These are phyloP conservation scores for Stichodactyla mertensii DNA, from an alignment of 64 coral and sea anemone species.

Conservation along the genomic window DNA sequence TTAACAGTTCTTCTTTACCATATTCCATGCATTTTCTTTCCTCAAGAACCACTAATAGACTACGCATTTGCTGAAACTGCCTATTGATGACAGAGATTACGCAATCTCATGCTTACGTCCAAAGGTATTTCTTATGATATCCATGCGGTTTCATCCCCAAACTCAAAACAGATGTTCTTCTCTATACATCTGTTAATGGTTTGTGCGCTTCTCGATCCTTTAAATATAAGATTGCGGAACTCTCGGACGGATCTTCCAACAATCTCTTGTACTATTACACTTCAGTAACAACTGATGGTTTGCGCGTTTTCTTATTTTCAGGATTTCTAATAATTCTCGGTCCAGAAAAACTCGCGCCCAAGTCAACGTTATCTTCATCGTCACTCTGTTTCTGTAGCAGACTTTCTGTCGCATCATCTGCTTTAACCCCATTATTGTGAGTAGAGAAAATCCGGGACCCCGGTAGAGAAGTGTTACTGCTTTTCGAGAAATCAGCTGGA, in stretches of 20 bases:
- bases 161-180: not conserved
- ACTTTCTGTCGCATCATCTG: not conserved
- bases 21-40: too few species aligned
- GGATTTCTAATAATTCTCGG: not conserved
- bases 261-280: not conserved
- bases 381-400: not conserved
- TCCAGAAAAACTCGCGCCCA: not conserved
- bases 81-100: too few species aligned
- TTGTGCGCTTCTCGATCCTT: not conserved
- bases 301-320: not conserved
- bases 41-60: too few species aligned
- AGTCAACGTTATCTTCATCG: not conserved
- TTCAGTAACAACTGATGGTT: not conserved
- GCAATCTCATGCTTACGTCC: too few species aligned
- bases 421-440: not conserved
- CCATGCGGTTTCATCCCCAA: not conserved
- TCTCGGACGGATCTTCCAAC: not conserved
- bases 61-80: too few species aligned
- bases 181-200: not conserved
- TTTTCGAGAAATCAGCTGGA: constrained; percentile 15
- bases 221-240: not conserved
- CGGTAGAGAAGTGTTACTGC: constrained; percentile 13
- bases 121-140: not conserved
- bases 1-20: too few species aligned
- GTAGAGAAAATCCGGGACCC: not conserved